phyloP scores from a whole-genome alignment of 2,888 invertebrate genomes.

The Cephalotes varians region DNA sequence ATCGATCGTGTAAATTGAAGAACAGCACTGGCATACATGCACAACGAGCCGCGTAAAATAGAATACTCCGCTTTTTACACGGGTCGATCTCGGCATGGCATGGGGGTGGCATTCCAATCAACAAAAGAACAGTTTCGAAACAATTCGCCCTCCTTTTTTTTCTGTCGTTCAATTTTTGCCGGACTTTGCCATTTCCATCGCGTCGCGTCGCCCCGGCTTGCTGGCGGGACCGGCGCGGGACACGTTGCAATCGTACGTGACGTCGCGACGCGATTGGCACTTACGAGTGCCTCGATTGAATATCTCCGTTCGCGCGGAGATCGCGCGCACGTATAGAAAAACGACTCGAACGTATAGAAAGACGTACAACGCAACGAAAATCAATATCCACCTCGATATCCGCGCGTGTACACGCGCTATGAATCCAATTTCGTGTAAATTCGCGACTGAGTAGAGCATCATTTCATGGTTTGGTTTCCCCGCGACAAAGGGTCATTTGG shows the following conservation, averaged over 20 bases:
- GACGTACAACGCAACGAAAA: conserved; percentile 70
- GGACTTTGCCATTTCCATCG: conserved; percentile 68
- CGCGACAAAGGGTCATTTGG: conserved; percentile 5
- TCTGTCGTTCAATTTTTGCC: conserved; percentile 44
- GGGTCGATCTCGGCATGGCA: conserved; percentile 51
- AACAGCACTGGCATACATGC: conserved; percentile 11
- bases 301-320: conserved; percentile 65
- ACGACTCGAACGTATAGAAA: conserved; percentile 71
- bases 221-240: conserved; percentile 50
- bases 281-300: conserved; percentile 70
- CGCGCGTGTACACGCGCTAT: conserved; percentile 46
- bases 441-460: conserved; percentile 60
- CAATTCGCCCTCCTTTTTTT: conserved; percentile 47
- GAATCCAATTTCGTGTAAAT: conserved; percentile 68
- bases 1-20: conserved; percentile 45
- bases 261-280: conserved; percentile 71
- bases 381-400: conserved; percentile 68
- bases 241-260: conserved; percentile 73
- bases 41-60: conserved; percentile 39
- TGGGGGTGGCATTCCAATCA: conserved; percentile 65
- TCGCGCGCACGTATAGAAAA: conserved; percentile 63
- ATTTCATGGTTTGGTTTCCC: conserved; percentile 33
- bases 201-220: conserved; percentile 6
- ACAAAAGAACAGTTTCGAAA: conserved; percentile 69
- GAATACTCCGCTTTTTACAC: conserved; percentile 44